These are phyloP conservation scores for Betta splendens DNA, from an alignment of 2,797 vertebrate species.

Conservation along the genomic window DNA sequence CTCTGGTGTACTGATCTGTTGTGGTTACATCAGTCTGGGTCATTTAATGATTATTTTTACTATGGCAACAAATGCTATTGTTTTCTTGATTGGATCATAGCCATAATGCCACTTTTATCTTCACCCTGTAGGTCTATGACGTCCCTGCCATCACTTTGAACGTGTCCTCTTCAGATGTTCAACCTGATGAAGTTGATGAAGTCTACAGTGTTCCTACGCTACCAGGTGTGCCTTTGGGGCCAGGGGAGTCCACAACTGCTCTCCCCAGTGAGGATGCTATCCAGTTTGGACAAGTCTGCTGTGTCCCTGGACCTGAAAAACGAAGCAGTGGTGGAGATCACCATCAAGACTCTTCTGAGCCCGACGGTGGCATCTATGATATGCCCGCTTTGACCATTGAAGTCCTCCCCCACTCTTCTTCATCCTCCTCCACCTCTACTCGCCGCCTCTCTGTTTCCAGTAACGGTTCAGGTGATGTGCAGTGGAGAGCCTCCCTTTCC, in stretches of 20 bases:
- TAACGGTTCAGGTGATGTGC: slow-evolving; percentile 80
- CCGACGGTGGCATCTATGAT: slow-evolving; percentile 86
- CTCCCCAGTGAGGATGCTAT: slow-evolving; percentile 55
- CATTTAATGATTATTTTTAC: too few relatives aligned
- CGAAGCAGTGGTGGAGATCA: slow-evolving; percentile 57
- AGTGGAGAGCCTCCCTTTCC: slow-evolving; percentile 78
- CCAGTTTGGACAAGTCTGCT: slow-evolving; percentile 72
- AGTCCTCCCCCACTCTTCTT: slow-evolving; percentile 69
- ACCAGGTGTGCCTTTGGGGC: slow-evolving; percentile 73
- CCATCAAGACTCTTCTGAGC: slow-evolving; percentile 63
- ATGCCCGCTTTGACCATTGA: slow-evolving; percentile 84
- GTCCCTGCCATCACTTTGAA: slow-evolving; percentile 82
- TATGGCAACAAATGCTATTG: too few relatives aligned
- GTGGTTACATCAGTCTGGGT: too few relatives aligned
- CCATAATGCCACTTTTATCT: not conserved
- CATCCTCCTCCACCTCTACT: slow-evolving; percentile 73
- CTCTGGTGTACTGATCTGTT: too few relatives aligned
- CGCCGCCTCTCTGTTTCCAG: slow-evolving; percentile 83
- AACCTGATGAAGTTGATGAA: slow-evolving; percentile 72
- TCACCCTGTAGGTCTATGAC: slow-evolving; percentile 85
- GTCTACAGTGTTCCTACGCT: slow-evolving; percentile 84
- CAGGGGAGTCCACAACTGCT: slow-evolving; percentile 55
- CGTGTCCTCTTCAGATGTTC: slow-evolving; percentile 52
- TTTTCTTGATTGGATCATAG: too few relatives aligned
- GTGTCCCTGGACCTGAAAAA: slow-evolving; percentile 74